phyloP scores from a whole-genome alignment of 2,113 vertebrate species.

The Trogon surrucura region DNA sequence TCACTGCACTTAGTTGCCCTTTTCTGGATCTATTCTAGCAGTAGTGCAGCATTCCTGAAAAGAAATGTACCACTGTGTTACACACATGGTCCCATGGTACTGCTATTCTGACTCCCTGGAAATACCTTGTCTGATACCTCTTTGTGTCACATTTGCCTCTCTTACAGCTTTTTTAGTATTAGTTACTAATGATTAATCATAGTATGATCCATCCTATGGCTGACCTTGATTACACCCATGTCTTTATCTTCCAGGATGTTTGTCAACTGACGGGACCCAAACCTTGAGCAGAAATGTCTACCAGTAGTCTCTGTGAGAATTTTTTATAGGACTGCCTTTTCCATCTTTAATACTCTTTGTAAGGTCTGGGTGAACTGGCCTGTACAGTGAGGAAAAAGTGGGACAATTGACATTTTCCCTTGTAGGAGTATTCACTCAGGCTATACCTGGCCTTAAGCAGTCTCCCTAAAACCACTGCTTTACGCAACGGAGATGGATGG shows the following conservation, averaged over 20 bases:
- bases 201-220: not conserved
- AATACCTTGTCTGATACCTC: not conserved
- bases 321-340: not conserved
- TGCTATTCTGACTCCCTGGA: not conserved
- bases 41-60: not conserved
- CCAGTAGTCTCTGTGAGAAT: not conserved
- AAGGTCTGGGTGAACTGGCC: not conserved
- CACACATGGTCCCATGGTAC: rapidly evolving
- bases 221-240: not conserved
- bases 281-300: not conserved
- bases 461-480: not conserved
- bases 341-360: not conserved
- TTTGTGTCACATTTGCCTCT: not conserved
- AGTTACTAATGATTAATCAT: not conserved
- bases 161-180: not conserved
- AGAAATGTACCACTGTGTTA: not conserved
- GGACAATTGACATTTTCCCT: not conserved
- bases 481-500: not conserved
- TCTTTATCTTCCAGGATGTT: not conserved
- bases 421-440: not conserved
- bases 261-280: not conserved
- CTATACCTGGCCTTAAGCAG: not conserved
- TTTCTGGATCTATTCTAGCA: not conserved
- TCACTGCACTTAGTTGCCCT: not conserved
- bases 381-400: not conserved